Conservation (phyloP, 2,113 vertebrate species). For the Macquaria ambigua region DNA sequence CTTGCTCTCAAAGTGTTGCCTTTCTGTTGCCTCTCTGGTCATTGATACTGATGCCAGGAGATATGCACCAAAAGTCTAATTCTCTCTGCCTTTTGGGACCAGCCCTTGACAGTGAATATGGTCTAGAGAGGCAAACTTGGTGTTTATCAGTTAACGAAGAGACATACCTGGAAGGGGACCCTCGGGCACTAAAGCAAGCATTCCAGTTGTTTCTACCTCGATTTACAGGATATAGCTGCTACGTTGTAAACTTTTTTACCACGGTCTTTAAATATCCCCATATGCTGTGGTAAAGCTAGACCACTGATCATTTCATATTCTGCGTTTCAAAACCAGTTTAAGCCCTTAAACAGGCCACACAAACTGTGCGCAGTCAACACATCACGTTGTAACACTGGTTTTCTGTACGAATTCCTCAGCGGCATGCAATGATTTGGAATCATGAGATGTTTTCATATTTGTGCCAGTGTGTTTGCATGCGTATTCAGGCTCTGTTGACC, state of each 20-base stretch:
- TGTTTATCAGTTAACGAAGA: constrained; percentile 46
- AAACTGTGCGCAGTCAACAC: constrained; percentile 1
- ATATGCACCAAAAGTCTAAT: constrained; percentile 50
- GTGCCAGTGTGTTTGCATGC: constrained; percentile 41
- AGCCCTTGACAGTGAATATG: constrained; percentile 16
- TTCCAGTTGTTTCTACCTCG: constrained; percentile 35
- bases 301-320: constrained; percentile 16
- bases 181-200: constrained; percentile 21
- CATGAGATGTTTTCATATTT: constrained; percentile 45
- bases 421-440: constrained; percentile 45
- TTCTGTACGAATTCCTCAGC: constrained; percentile 59
- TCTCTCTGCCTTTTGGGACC: constrained; percentile 31
- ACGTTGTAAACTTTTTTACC: constrained; percentile 8
- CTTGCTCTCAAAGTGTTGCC: constrained; percentile 74
- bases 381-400: constrained; percentile 15
- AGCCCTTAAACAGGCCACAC: constrained; percentile 9
- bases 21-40: constrained; percentile 69
- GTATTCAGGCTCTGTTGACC: constrained; percentile 34
- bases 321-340: constrained; percentile 2
- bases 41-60: constrained; percentile 68
- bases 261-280: constrained; percentile 11
- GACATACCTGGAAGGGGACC: constrained; percentile 23
- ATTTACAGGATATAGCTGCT: constrained; percentile 25
- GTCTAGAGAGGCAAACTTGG: constrained; percentile 37
- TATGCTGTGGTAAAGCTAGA: constrained; percentile 20